Evolutionary conservation across 2,888 invertebrate species (phyloP), one percentile per base, ranked within the genome.

Genomic region (Erynnis tages): DNA sequence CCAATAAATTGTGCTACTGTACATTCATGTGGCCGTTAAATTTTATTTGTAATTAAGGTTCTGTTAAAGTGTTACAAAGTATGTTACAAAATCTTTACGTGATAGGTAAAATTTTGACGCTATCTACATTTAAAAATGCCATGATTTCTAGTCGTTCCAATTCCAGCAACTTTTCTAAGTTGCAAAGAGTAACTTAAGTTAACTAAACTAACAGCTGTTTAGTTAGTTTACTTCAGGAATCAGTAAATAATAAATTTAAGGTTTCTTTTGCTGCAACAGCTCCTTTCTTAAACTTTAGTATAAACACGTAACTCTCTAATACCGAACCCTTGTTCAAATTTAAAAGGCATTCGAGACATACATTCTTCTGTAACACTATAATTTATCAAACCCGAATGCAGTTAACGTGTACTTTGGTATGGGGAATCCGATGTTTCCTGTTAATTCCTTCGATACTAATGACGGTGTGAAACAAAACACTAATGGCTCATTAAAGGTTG

Each of bases 381-480:
- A n/a, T 62, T 79, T 79, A 77, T 79, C 76, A 69, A 71, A 75
- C 73, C 67, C 56, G 66, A 68, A 77, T 73, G 73, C 73, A 73
- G 69, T 74, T 71, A 73, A 71, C 70, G 72, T 74, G 69, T 75
- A 11, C 43, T 4, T n/a, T 44, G 7, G 1, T 45, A 23, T 14
- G 19, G 19, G 13, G 21, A 17, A 1, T 29, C 29, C 35, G 35
- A 27, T 59, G 65, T 71, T 73, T 69, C 69, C 67, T 70, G 78
- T 78, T 73, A 73, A 79, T 75, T 69, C 67, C 68, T 73, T 72
- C 66, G 61, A 72, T 73, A 69, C 69, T 76, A 78, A 81, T 79
- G 76, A 71, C 65, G 65, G 73, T 79, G 80, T 82, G 71, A 77
- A 79, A 77, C 81, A 73, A 75, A 80, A 79, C 71, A 67, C 71